These are phyloP conservation scores for Sitta carolinensis DNA, from an alignment of 2,797 vertebrate genomes.

Conservation along the genomic window DNA sequence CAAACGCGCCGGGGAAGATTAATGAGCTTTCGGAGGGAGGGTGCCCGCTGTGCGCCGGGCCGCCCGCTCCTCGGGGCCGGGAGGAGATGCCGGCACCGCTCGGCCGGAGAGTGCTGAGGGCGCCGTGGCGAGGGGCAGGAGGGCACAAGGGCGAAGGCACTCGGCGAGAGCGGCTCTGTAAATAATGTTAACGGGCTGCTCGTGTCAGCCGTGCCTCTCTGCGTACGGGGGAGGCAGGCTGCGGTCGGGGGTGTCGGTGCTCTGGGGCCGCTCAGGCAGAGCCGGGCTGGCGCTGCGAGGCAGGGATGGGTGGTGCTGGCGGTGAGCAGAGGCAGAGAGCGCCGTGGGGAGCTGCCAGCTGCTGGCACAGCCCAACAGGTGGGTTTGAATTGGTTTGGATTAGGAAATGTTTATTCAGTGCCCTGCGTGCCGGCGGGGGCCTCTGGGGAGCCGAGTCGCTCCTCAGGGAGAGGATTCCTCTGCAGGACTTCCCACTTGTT, in stretches of 20 bases:
- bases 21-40: background rate
- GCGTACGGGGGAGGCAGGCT: too few relatives aligned
- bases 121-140: background rate
- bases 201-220: background rate
- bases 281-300: background rate
- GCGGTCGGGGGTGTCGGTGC: accelerated
- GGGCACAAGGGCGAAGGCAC: background rate
- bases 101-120: accelerated
- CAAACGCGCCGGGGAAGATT: background rate
- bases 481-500: background rate
- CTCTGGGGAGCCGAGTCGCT: background rate
- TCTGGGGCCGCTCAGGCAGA: background rate
- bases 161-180: accelerated
- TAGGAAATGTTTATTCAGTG: background rate
- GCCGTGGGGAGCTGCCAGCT: background rate
- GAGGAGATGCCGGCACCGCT: background rate
- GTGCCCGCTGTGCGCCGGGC: background rate
- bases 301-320: background rate
- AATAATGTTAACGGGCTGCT: accelerated
- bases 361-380: background rate
- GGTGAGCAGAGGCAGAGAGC: accelerated
- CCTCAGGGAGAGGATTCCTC: background rate
- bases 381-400: background rate
- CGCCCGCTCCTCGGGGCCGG: accelerated
- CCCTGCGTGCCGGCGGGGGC: background rate